Base-by-base conservation (phyloP, 1,140 invertebrate species). In the Tachypleus tridentatus region DNA sequence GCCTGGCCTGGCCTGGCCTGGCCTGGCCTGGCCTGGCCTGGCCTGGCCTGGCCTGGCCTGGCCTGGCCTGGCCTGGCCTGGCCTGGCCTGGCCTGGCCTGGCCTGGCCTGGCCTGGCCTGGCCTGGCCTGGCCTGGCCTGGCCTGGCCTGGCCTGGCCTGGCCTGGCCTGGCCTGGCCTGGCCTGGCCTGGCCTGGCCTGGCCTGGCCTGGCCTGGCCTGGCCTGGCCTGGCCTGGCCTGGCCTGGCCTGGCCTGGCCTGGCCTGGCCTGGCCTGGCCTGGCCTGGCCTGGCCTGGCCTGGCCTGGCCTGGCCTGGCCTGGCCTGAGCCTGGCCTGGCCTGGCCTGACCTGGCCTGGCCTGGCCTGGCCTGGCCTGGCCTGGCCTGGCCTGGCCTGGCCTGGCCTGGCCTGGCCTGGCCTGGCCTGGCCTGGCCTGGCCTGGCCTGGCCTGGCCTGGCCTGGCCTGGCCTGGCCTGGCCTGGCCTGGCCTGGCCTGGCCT, bases 351-450 rank as follows among this genome's bases (percentile, higher is more conserved):
- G 65, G 57, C 62, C 58, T 69, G 64, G 69, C 69, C 69, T 70
- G 69, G 69, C 69, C 69, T 70, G 68, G 69, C 69, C 69, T 70
- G 69, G 69, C 69, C 69, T 70, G 69, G 69, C 69, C 69, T 70
- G 69, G 66, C 68, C 67, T 69, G 69, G 66, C 69, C 67, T 70
- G 69, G 69, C 69, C 67, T 70, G 69, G 69, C 68, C 69, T 64
- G 48, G 57, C 66, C 66, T 54, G 70, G 68, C 68, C 68, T 69
- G 69, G 69, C 69, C 69, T 70, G 69, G 69, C 69, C 69, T 70
- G 69, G 58, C 69, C 64, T 67, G 70, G 68, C 66, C 53, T 53
- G 49, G 64, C 66, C 63, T 65, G 65, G 63, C 70, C 64, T 69
- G 64, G 70, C 68, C 67, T 68, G 63, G 63, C 70, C 69, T 67